These are phyloP conservation scores for Sciurus carolinensis DNA, from an alignment of 2,797 vertebrate genomes.

Conservation along the genomic window DNA sequence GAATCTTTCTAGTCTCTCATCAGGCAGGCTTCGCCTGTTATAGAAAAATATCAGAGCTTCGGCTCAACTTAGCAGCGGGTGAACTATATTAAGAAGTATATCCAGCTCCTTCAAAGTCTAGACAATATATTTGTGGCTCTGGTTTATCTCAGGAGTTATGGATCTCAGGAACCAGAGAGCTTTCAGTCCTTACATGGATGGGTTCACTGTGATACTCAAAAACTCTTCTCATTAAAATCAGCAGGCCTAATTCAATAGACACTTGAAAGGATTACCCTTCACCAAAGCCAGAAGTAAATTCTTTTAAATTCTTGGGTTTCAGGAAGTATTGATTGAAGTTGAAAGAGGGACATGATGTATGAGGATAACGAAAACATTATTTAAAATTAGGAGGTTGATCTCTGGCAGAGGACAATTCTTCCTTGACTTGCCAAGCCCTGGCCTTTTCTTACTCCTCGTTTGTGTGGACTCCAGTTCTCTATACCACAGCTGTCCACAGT, in stretches of 20 bases:
- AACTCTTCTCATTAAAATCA: slow-evolving; percentile 39
- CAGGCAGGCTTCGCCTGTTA: slow-evolving; percentile 45
- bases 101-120: slow-evolving; percentile 64
- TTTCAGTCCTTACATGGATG: slow-evolving; percentile 40
- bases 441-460: background rate
- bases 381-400: background rate
- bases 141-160: slow-evolving; percentile 61
- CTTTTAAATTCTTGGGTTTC: slow-evolving; percentile 26
- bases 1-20: background rate
- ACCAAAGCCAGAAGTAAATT: background rate
- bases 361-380: slow-evolving; percentile 8
- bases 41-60: slow-evolving; percentile 41
- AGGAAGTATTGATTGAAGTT: slow-evolving; percentile 18
- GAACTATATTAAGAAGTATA: slow-evolving; percentile 64
- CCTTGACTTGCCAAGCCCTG: background rate
- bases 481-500: background rate
- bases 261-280: background rate
- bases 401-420: background rate
- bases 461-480: background rate
- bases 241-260: background rate
- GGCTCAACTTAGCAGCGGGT: background rate
- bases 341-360: background rate
- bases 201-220: background rate
- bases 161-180: background rate
- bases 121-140: slow-evolving; percentile 72